These are phyloP conservation scores for Amphimallon solstitiale DNA, from an alignment of 2,888 invertebrate species.

Conservation along the genomic window DNA sequence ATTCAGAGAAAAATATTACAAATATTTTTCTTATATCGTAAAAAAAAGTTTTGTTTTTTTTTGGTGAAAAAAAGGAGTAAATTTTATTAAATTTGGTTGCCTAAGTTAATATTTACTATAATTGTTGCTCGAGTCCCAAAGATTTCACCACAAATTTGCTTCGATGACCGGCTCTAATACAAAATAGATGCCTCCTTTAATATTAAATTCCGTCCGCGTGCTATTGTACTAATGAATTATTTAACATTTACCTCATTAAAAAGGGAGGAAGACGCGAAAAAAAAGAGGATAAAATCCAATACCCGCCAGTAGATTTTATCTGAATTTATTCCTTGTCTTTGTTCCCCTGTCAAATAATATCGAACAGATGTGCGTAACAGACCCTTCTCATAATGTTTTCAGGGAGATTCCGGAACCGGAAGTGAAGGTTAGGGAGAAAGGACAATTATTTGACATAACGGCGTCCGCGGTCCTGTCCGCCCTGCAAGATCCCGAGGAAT, in stretches of 20 bases:
- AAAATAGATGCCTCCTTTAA: background rate
- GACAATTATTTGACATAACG: slow-evolving; percentile 71
- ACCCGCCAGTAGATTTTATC: background rate
- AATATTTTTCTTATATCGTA: too few relatives aligned
- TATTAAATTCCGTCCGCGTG: background rate
- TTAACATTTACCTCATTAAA: slow-evolving; percentile 7
- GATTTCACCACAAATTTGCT: too few relatives aligned
- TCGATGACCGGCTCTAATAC: too few relatives aligned
- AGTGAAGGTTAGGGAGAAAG: slow-evolving; percentile 58
- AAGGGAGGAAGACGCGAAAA: background rate
- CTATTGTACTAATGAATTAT: slow-evolving; percentile 14
- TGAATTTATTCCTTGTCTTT: slow-evolving; percentile 13
- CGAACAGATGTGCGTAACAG: slow-evolving; percentile 28
- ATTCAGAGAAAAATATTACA: too few relatives aligned
- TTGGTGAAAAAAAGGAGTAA: too few relatives aligned
- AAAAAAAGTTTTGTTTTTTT: too few relatives aligned
- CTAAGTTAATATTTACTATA: too few relatives aligned
- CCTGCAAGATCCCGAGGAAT: slow-evolving; percentile 68
- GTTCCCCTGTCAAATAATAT: slow-evolving; percentile 30
- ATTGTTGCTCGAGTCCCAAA: too few relatives aligned
- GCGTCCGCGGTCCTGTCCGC: slow-evolving; percentile 70
- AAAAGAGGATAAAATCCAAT: background rate
- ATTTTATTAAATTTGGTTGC: too few relatives aligned
- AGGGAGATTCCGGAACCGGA: slow-evolving; percentile 52
- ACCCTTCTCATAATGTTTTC: slow-evolving; percentile 35